A percentile compares a stretch with the other conserved stretches of the same genome.
These are phyloP conservation scores for Carduelis carduelis DNA, from an alignment of 2,797 vertebrate species.

Conservation along the genomic window DNA sequence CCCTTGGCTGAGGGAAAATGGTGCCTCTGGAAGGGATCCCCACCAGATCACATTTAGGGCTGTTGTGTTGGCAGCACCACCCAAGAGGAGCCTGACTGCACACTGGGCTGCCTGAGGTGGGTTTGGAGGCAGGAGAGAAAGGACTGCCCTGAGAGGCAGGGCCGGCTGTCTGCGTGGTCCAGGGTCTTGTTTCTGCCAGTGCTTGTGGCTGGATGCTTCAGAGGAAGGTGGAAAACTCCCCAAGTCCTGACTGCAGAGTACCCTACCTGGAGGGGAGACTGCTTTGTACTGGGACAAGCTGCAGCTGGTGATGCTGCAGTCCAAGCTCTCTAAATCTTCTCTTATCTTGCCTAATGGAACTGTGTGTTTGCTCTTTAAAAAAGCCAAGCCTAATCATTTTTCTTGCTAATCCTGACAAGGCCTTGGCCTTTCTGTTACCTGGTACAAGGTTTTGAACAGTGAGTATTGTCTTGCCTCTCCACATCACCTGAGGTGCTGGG, in stretches of 20 bases:
- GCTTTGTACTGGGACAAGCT: not conserved
- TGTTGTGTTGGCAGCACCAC: not conserved
- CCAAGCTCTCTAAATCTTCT: not conserved
- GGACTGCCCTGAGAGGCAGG: not conserved
- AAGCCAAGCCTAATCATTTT: not conserved
- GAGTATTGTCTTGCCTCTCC: not conserved
- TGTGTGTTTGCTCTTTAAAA: not conserved
- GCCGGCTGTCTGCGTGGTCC: not conserved
- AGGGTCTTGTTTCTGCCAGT: conserved; percentile 41
- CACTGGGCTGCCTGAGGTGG: rapidly evolving
- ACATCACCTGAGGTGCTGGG: not conserved
- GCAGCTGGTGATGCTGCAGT: not conserved
- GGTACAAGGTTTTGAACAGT: not conserved
- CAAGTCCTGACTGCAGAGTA: not conserved
- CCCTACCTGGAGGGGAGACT: not conserved
- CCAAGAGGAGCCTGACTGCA: not conserved
- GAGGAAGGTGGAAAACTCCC: conserved; percentile 57
- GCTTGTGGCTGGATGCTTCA: conserved; percentile 58
- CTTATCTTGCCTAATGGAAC: not conserved
- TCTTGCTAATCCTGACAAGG: not conserved
- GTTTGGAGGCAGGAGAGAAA: not conserved
- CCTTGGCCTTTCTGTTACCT: not conserved
- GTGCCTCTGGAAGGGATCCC: not conserved
- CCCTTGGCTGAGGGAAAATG: not conserved
- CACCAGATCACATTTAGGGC: not conserved